These are phyloP conservation scores for Hydropsyche tenuis DNA, from an alignment of 1,140 invertebrate species.

Conservation along the genomic window DNA sequence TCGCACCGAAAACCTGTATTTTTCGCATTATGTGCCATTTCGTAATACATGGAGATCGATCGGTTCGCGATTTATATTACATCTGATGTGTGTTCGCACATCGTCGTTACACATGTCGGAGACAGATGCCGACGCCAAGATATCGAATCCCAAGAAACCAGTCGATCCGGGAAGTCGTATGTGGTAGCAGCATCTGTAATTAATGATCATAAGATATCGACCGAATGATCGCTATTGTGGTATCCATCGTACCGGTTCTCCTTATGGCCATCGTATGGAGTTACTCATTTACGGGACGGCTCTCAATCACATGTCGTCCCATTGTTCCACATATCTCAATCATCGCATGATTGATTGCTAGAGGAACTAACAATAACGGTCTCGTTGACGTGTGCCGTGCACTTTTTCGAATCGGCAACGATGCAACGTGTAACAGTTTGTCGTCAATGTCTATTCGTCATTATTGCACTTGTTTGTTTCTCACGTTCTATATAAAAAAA, in stretches of 20 bases:
- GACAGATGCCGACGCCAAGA: not conserved
- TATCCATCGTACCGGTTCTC: slow-evolving; percentile 1
- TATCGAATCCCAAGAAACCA: slow-evolving; percentile 15
- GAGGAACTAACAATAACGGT: not conserved
- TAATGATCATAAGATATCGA: slow-evolving; percentile 19
- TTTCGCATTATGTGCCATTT: too few species aligned
- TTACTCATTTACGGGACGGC: not conserved
- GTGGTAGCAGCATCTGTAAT: slow-evolving; percentile 12
- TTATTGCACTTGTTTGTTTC: not conserved
- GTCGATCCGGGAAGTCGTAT: slow-evolving; percentile 6
- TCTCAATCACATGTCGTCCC: slow-evolving; percentile 12
- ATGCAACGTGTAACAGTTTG: not conserved
- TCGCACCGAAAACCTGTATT: too few species aligned
- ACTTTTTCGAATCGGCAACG: not conserved
- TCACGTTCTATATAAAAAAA: too few species aligned
- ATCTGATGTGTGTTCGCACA: not conserved
- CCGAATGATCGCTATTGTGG: slow-evolving; percentile 15
- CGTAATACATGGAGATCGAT: too few species aligned
- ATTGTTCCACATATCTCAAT: slow-evolving; percentile 28
- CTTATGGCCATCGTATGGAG: not conserved
- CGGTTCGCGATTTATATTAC: not conserved
- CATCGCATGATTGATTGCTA: slow-evolving; percentile 13
- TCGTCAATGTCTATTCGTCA: not conserved
- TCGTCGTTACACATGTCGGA: slow-evolving; percentile 1
- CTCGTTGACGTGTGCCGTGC: not conserved